Evolutionary conservation across 2,113 vertebrate genomes (phyloP).

Genomic region (Pterocles burchelli): DNA sequence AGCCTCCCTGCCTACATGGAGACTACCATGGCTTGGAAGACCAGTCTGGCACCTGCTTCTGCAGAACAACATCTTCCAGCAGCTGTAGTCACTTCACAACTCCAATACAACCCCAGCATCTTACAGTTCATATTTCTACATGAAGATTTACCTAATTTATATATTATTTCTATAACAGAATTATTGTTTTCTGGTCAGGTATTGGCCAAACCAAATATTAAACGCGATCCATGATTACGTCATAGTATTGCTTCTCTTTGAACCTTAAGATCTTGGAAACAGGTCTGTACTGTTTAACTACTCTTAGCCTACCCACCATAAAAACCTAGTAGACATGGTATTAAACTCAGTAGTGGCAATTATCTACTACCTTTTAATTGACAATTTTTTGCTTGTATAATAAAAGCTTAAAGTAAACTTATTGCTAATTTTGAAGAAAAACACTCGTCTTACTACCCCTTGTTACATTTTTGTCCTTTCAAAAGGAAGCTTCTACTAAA

Average conservation of each 20-base stretch:
- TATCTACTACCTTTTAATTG: background rate
- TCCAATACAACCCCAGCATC: background rate
- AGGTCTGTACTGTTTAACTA: background rate
- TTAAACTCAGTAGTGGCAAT: background rate
- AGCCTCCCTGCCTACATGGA: background rate
- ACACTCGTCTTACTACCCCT: background rate
- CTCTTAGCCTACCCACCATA: background rate
- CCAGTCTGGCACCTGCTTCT: background rate
- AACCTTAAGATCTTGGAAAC: background rate
- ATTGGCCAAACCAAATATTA: background rate
- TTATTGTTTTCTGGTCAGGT: background rate
- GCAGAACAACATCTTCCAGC: background rate
- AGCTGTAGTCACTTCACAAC: background rate
- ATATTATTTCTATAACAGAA: background rate
- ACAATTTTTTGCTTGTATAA: background rate
- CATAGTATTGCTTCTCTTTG: background rate
- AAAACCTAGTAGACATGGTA: background rate
- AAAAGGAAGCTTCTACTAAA: background rate
- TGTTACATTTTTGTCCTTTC: background rate
- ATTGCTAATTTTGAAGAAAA: background rate
- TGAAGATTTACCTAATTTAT: background rate
- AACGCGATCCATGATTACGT: background rate
- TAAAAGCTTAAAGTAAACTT: background rate
- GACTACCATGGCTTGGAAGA: background rate
- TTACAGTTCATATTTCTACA: background rate